phyloP scores from a whole-genome alignment of 2,888 invertebrate genomes.

The Ashinkailepas kermadecensis region DNA sequence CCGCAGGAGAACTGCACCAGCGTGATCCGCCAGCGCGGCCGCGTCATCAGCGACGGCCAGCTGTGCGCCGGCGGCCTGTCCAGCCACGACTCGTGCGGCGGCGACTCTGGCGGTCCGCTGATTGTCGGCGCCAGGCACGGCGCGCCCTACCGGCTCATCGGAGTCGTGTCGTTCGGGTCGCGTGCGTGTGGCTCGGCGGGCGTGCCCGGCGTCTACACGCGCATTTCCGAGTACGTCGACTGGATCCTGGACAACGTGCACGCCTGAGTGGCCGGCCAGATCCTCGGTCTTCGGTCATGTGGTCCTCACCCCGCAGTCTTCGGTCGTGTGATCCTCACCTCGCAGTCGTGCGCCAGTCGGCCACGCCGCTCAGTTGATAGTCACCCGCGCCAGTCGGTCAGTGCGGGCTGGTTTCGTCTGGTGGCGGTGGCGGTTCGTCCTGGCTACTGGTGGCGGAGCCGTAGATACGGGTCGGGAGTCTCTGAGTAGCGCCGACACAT shows the following conservation, averaged over 20 bases:
- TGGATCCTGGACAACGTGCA: constrained; percentile 25
- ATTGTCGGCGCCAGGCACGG: not conserved
- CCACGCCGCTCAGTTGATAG: no score
- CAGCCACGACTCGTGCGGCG: constrained; percentile 27
- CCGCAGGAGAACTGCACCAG: constrained; percentile 25
- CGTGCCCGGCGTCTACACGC: constrained; percentile 28
- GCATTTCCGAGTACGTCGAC: constrained; percentile 26
- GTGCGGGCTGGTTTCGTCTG: no score
- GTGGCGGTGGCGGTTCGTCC: no score
- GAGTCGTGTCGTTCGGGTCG: constrained; percentile 28
- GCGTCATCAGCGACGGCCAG: constrained; percentile 1
- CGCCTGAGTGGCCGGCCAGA: no score
- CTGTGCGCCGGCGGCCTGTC: constrained; percentile 26
- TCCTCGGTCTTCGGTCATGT: no score
- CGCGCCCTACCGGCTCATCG: constrained; percentile 28
- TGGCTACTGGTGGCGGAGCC: no score
- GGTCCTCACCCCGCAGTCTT: no score
- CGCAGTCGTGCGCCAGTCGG: no score
- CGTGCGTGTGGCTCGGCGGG: constrained; percentile 20
- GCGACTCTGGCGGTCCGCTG: constrained; percentile 30
- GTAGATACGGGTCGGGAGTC: no score
- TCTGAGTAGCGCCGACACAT: no score
- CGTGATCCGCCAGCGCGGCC: not conserved
- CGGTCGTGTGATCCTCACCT: no score
- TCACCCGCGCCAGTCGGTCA: no score